Percentiles rank a stretch among this genome's conserved stretches.
Conservation (phyloP, 2,888 invertebrate genomes). For the Orthonevra nobilis region DNA sequence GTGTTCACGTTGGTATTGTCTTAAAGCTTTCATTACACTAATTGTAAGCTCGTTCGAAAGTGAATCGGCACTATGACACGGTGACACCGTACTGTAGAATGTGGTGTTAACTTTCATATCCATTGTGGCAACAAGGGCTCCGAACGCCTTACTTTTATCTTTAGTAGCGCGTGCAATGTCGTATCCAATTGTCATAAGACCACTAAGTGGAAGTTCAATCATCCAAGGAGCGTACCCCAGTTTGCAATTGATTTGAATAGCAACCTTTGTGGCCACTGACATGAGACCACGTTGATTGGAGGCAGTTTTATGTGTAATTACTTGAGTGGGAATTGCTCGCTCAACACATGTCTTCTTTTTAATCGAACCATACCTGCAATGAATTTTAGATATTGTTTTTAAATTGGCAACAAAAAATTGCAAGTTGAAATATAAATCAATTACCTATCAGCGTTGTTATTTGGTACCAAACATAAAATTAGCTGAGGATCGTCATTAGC, state of each 20-base stretch:
- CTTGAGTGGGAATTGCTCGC: conserved; percentile 86
- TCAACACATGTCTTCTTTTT: conserved; percentile 92
- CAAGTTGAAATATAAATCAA: too few species aligned
- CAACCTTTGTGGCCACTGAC: conserved; percentile 95
- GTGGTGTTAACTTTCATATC: conserved; percentile 83
- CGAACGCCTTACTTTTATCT: conserved; percentile 84
- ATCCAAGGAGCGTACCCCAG: conserved; percentile 95
- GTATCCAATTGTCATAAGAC: conserved; percentile 91
- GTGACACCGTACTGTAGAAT: conserved; percentile 88
- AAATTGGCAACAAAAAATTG: not conserved
- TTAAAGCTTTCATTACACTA: conserved; percentile 81
- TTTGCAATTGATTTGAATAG: conserved; percentile 96
- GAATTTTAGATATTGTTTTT: not conserved
- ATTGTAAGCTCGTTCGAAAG: conserved; percentile 86
- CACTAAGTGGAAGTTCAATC: conserved; percentile 84
- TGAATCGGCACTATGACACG: conserved; percentile 88
- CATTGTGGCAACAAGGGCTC: conserved; percentile 90
- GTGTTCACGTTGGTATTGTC: conserved; percentile 76
- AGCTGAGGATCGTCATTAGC: conserved; percentile 83
- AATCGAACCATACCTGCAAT: conserved; percentile 86
- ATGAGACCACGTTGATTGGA: conserved; percentile 81
- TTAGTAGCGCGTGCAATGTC: conserved; percentile 93
- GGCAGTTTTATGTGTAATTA: conserved; percentile 77
- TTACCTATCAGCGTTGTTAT: conserved; percentile 85
- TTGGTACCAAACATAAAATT: conserved; percentile 86